These are phyloP conservation scores for Allenopithecus nigroviridis DNA, from an alignment of 2,797 vertebrate genomes.

Conservation along the genomic window DNA sequence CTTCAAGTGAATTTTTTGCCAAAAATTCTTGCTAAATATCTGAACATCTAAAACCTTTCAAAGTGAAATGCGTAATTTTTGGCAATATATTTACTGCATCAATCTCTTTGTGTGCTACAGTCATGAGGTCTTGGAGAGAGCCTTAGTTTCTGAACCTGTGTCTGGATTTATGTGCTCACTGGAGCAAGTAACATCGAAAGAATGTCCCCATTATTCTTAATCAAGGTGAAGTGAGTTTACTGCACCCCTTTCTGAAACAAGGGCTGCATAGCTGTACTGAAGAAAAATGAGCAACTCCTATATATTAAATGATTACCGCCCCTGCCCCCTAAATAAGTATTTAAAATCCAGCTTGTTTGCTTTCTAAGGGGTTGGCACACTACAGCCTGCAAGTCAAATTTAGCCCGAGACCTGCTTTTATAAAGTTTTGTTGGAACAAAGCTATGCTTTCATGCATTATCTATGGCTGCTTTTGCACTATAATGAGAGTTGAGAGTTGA, in stretches of 20 bases:
- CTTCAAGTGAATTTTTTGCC: not conserved
- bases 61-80: not conserved
- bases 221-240: not conserved
- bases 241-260: not conserved
- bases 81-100: not conserved
- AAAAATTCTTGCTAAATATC: not conserved
- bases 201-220: not conserved
- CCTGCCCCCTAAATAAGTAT: not conserved
- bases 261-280: too few relatives aligned
- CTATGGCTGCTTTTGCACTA: not conserved
- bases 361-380: not conserved
- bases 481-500: not conserved
- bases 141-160: not conserved
- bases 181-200: not conserved
- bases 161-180: not conserved
- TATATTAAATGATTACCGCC: not conserved
- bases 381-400: not conserved
- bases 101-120: not conserved
- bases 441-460: not conserved
- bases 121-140: not conserved
- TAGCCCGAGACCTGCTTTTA: not conserved
- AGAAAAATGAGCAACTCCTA: not conserved
- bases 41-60: not conserved
- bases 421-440: not conserved
- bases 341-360: not conserved